Evolutionary conservation across 2,888 invertebrate genomes (phyloP).

Genomic region (Euphydryas editha): DNA sequence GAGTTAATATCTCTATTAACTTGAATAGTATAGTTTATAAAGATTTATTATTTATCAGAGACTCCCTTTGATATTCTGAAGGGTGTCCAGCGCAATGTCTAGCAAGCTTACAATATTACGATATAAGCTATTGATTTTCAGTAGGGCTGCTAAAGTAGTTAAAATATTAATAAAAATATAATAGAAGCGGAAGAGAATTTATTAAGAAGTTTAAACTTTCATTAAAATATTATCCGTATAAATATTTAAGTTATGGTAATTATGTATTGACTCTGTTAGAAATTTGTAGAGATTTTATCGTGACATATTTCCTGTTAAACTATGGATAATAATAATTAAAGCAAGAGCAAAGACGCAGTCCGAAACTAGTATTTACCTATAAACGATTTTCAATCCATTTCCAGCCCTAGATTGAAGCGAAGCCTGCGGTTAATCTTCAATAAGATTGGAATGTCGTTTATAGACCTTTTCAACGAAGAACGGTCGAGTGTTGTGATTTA

Average conservation of each 20-base stretch:
- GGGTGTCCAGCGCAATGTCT: slow-evolving; percentile 1
- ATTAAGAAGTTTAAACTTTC: too few relatives aligned
- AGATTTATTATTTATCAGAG: slow-evolving; percentile 12
- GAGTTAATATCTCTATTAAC: not conserved
- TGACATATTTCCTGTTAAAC: too few relatives aligned
- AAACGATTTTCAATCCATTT: not conserved
- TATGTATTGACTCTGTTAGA: too few relatives aligned
- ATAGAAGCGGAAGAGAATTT: too few relatives aligned
- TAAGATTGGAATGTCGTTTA: slow-evolving; percentile 21
- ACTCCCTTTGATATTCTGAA: slow-evolving; percentile 8
- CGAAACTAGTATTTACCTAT: not conserved
- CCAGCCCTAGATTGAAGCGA: slow-evolving; percentile 10
- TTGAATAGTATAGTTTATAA: not conserved
- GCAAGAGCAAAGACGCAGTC: too few relatives aligned
- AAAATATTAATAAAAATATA: not conserved
- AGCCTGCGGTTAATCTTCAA: slow-evolving; percentile 26
- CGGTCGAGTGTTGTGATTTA: slow-evolving; percentile 13
- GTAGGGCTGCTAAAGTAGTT: not conserved
- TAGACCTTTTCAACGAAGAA: slow-evolving; percentile 19
- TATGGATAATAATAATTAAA: too few relatives aligned
- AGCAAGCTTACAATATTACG: slow-evolving; percentile 13
- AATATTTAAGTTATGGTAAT: too few relatives aligned
- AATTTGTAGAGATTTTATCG: too few relatives aligned
- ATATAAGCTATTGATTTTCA: slow-evolving; percentile 6
- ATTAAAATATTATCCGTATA: too few relatives aligned